phyloP scores from a whole-genome alignment of 2,797 vertebrate species.

The Pipistrellus nathusii region DNA sequence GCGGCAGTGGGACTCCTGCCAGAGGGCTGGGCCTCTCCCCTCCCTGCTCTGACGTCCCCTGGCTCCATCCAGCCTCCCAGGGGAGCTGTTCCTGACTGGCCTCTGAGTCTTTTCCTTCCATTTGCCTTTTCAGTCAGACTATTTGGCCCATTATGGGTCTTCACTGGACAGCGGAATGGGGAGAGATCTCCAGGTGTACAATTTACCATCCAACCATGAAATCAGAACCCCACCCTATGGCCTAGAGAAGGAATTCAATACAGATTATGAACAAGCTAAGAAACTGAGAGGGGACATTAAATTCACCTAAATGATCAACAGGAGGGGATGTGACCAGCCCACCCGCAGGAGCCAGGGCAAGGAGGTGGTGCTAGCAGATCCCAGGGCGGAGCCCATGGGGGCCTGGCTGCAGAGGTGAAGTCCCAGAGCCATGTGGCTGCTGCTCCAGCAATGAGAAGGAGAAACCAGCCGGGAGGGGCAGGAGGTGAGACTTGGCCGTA shows the following conservation, averaged over 20 bases:
- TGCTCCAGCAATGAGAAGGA: background rate
- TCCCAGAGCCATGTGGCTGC: background rate
- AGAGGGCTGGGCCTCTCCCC: background rate
- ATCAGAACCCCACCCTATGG: background rate
- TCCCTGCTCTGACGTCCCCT: background rate
- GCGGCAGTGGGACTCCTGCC: background rate
- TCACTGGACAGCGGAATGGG: background rate
- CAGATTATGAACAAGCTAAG: too few species aligned
- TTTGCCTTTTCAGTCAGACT: background rate
- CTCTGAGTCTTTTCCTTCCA: background rate
- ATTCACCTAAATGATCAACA: background rate
- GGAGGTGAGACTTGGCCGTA: fast-evolving
- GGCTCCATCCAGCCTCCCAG: background rate
- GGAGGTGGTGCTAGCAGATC: background rate
- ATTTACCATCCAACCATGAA: background rate
- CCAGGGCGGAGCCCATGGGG: background rate
- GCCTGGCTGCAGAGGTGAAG: background rate
- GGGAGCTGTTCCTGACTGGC: background rate
- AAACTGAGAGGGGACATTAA: background rate
- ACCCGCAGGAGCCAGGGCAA: background rate
- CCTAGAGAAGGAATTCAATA: background rate
- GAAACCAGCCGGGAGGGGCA: background rate
- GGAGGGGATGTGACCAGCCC: too few species aligned
- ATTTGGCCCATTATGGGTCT: background rate
- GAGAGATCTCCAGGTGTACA: too few species aligned